phyloP scores from a whole-genome alignment of 2,113 vertebrate genomes.

The Crotalus helleri region DNA sequence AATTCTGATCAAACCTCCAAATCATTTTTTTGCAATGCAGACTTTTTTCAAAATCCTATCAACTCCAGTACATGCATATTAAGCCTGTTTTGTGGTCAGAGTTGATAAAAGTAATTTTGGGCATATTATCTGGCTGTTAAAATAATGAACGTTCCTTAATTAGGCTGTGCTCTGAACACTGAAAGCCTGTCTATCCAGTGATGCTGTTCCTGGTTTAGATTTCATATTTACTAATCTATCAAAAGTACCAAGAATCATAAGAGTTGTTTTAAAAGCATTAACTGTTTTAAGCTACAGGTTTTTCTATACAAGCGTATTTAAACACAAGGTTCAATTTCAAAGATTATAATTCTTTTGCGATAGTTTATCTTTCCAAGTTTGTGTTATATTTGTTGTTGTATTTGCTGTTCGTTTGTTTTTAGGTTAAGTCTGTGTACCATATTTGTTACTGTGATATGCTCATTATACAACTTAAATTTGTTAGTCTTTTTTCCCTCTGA shows the following conservation, averaged over 20 bases:
- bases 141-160: neutral
- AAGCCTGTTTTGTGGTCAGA: neutral
- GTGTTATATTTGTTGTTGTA: neutral
- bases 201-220: neutral
- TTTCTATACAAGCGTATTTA: neutral
- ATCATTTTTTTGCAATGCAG: neutral
- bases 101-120: neutral
- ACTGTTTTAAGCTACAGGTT: neutral
- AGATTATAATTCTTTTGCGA: neutral
- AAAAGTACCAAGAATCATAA: neutral
- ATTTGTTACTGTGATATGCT: neutral
- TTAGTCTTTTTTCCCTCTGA: neutral
- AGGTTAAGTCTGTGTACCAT: neutral
- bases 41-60: neutral
- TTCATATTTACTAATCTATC: neutral
- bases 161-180: neutral
- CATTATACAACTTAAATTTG: neutral
- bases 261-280: neutral
- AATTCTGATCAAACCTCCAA: neutral
- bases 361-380: neutral
- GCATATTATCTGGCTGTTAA: neutral
- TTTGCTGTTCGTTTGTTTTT: constrained; percentile 3
- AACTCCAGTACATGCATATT: neutral
- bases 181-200: neutral
- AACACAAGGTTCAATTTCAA: neutral